Evolutionary conservation across 2,797 vertebrate species (phyloP).

Genomic region (Decapterus maruadsi): DNA sequence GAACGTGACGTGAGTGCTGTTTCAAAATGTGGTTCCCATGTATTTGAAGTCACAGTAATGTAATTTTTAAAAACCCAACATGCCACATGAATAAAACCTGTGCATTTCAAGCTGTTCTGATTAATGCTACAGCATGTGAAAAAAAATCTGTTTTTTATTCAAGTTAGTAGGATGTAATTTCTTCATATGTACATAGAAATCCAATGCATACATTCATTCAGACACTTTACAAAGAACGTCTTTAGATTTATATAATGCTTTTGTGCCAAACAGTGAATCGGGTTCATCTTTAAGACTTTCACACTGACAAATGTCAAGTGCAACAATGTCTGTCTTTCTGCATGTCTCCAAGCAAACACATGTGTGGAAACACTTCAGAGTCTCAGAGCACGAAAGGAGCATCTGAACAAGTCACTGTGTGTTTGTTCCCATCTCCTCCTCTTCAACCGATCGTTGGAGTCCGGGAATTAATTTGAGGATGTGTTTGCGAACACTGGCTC

Average conservation of each 20-base stretch:
- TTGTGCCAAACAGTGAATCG: slow-evolving; percentile 29
- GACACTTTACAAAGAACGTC: background rate
- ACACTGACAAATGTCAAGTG: slow-evolving; percentile 13
- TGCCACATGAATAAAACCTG: slow-evolving; percentile 33
- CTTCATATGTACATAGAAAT: slow-evolving; percentile 20
- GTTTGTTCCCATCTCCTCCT: slow-evolving; percentile 82
- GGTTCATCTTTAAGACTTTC: slow-evolving; percentile 24
- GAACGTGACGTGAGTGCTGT: slow-evolving; percentile 17
- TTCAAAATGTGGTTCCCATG: background rate
- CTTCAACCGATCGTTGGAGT: slow-evolving; percentile 91
- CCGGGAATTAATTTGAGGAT: slow-evolving; percentile 93
- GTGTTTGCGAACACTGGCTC: slow-evolving; percentile 88
- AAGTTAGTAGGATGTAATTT: slow-evolving; percentile 45
- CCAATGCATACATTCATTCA: slow-evolving; percentile 43
- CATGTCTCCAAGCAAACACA: slow-evolving; percentile 5
- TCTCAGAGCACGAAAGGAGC: slow-evolving; percentile 15
- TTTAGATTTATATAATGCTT: slow-evolving; percentile 65
- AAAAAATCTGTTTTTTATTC: slow-evolving; percentile 22
- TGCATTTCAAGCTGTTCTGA: slow-evolving; percentile 20
- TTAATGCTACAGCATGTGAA: slow-evolving; percentile 51
- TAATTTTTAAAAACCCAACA: slow-evolving; percentile 4
- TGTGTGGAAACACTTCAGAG: slow-evolving; percentile 10
- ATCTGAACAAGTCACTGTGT: slow-evolving; percentile 36
- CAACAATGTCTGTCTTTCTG: slow-evolving; percentile 28
- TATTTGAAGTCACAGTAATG: slow-evolving; percentile 1